Evolutionary conservation across 2,113 vertebrate species (phyloP).

Genomic region (Dicentrarchus labrax): DNA sequence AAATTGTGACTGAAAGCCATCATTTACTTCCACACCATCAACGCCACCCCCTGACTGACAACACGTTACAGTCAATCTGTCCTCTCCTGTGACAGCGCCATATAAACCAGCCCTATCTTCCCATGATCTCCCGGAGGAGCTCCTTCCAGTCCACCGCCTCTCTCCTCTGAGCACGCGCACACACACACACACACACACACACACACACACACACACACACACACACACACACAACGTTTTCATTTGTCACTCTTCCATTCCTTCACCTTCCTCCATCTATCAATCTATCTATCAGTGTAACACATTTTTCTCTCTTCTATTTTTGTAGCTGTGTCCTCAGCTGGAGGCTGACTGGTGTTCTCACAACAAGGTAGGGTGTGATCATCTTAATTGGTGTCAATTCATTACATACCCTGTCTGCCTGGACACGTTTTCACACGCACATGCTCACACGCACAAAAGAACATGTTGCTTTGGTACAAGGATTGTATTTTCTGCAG

Average conservation of each 20-base stretch:
- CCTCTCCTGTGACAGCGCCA: constrained; percentile 44
- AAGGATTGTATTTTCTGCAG: not conserved
- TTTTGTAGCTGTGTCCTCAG: constrained; percentile 34
- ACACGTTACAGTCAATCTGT: constrained; percentile 31
- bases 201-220: not conserved
- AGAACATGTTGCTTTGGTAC: not conserved
- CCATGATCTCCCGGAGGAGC: constrained; percentile 47
- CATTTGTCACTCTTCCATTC: constrained; percentile 64
- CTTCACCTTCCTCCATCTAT: constrained; percentile 43
- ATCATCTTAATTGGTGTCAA: constrained; percentile 40
- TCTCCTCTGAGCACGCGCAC: constrained; percentile 25
- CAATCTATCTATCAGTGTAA: constrained; percentile 50
- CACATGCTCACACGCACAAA: not conserved
- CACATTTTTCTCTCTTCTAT: constrained; percentile 43
- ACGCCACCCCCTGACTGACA: constrained; percentile 30
- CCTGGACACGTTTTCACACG: not conserved
- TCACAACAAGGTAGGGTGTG: constrained; percentile 28
- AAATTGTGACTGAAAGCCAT: constrained; percentile 8
- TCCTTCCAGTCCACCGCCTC: constrained; percentile 23
- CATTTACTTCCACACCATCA: constrained; percentile 2
- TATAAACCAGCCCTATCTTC: constrained; percentile 49
- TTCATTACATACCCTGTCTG: not conserved
- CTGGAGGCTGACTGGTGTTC: constrained; percentile 15
- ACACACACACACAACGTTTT: constrained; percentile 48
- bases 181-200: not conserved